Conservation (phyloP, 2,888 invertebrate species). For the Cosmia trapezina region DNA sequence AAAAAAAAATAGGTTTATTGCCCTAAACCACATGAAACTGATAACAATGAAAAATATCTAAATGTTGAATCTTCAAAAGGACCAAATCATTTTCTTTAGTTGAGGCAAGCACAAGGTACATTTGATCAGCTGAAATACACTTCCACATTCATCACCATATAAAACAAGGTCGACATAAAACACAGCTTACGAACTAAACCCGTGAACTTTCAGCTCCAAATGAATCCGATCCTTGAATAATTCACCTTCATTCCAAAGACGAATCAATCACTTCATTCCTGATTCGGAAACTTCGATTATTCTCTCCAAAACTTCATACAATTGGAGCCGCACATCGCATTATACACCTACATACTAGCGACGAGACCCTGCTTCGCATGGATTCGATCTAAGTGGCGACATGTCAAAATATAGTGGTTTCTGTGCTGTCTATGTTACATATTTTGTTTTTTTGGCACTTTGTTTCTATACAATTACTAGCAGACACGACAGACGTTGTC, state of each 20-base stretch:
- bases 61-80: not conserved
- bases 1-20: no score
- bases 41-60: not conserved
- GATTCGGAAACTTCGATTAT: constrained; percentile 57
- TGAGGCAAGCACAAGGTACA: no score
- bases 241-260: constrained; percentile 55
- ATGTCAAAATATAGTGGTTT: not conserved
- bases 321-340: constrained; percentile 34
- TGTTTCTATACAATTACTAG: no score
- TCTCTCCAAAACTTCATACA: constrained; percentile 52
- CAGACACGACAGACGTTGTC: no score
- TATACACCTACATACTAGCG: constrained; percentile 8
- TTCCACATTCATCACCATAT: not conserved
- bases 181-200: constrained; percentile 31
- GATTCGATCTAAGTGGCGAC: not conserved
- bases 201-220: constrained; percentile 37
- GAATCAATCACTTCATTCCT: constrained; percentile 63
- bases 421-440: not conserved
- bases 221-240: constrained; percentile 57
- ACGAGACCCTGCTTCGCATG: not conserved
- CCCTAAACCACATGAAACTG: not conserved
- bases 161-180: constrained; percentile 23
- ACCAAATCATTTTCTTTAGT: not conserved
- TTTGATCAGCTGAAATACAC: not conserved
- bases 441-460: no score